Conservation (phyloP, 2,113 vertebrate species). For the Fulica atra region DNA sequence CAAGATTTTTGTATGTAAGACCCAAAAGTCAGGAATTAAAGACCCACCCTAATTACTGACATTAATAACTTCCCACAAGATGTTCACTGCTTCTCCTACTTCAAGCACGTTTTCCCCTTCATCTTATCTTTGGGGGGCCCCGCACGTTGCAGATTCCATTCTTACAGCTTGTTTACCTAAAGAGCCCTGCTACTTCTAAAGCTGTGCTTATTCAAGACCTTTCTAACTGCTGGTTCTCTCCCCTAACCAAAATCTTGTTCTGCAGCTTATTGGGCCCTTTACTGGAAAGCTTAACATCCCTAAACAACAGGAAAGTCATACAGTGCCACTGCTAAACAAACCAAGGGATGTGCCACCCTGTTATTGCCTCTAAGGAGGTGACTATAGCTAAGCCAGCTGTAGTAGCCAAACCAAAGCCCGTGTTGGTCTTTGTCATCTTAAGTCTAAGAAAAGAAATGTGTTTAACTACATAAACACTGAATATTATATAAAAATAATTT, state of each 20-base stretch:
- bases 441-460: neutral
- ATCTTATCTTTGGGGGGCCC: neutral
- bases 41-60: neutral
- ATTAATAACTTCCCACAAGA: neutral
- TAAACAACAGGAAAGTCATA: neutral
- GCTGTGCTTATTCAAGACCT: neutral
- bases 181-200: neutral
- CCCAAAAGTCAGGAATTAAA: neutral
- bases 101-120: neutral
- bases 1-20: fast-evolving
- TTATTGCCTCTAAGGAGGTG: neutral
- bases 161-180: neutral
- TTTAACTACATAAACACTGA: neutral
- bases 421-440: too few relatives aligned
- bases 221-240: neutral
- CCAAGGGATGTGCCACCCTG: neutral
- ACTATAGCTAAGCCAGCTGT: neutral
- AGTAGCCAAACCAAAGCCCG: neutral
- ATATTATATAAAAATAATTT: fast-evolving
- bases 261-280: neutral
- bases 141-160: neutral
- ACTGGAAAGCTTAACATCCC: neutral
- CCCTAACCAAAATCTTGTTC: neutral
- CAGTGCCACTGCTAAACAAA: neutral
- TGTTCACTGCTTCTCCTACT: neutral